These are phyloP conservation scores for Arremon brunneinucha DNA, from an alignment of 2,797 vertebrate species.

Conservation along the genomic window DNA sequence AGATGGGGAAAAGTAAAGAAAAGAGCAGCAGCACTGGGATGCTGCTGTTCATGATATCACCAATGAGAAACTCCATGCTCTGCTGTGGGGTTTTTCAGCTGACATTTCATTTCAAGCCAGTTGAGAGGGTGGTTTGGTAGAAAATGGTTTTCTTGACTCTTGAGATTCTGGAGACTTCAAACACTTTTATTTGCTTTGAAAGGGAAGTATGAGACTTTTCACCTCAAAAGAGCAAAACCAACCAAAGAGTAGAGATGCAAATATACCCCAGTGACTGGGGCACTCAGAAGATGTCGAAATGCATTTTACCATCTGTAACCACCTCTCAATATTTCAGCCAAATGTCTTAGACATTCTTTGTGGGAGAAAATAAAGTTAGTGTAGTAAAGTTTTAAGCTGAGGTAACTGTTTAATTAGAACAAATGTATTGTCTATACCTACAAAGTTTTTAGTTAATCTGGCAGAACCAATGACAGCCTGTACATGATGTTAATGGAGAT, in stretches of 20 bases:
- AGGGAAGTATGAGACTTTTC: not conserved
- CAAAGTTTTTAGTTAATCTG: not conserved
- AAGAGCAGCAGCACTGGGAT: not conserved
- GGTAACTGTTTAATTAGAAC: not conserved
- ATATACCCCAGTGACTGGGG: not conserved
- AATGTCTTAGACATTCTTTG: not conserved
- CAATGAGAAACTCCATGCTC: not conserved
- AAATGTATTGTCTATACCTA: not conserved
- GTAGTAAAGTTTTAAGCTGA: not conserved
- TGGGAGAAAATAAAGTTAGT: not conserved
- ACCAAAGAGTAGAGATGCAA: not conserved
- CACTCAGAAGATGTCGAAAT: not conserved
- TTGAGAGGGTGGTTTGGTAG: not conserved
- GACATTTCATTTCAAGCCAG: not conserved
- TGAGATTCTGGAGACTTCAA: not conserved
- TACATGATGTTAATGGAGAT: not conserved
- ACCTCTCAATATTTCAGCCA: not conserved
- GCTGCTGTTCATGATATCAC: rapidly evolving
- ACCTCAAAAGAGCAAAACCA: not conserved
- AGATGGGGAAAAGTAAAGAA: not conserved
- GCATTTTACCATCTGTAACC: not conserved
- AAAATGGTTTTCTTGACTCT: not conserved
- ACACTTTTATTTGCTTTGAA: not conserved
- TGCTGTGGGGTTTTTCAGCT: not conserved
- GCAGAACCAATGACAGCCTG: not conserved